These are phyloP conservation scores for Diphyllodes magnificus DNA, from an alignment of 2,113 vertebrate genomes.

Conservation along the genomic window DNA sequence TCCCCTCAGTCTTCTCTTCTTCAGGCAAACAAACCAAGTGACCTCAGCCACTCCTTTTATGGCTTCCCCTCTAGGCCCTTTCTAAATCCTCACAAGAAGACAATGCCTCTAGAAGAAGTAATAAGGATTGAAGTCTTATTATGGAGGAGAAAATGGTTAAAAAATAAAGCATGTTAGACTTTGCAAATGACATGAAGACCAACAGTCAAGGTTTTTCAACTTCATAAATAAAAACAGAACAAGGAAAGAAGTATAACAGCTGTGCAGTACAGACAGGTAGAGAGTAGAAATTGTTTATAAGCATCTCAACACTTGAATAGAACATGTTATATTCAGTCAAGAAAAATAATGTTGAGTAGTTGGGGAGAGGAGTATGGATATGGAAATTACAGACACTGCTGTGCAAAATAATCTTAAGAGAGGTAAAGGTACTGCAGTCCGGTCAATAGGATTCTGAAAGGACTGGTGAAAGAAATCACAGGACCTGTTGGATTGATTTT, in stretches of 20 bases:
- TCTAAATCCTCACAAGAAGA: not conserved
- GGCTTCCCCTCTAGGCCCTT: not conserved
- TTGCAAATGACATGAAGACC: not conserved
- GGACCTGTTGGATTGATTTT: not conserved
- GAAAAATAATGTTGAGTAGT: not conserved
- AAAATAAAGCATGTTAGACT: not conserved
- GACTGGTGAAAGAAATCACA: not conserved
- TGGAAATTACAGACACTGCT: not conserved
- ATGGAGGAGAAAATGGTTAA: not conserved
- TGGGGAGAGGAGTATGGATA: not conserved
- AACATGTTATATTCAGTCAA: not conserved
- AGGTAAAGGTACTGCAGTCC: accelerated
- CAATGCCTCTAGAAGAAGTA: not conserved
- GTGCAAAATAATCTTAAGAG: not conserved
- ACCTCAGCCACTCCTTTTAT: not conserved
- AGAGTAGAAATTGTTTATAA: not conserved
- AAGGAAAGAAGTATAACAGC: not conserved
- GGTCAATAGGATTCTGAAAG: not conserved
- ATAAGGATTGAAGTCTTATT: not conserved
- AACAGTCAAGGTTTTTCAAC: not conserved
- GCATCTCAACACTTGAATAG: not conserved
- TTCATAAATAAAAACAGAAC: not conserved
- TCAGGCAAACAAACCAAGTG: not conserved
- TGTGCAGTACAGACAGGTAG: not conserved
- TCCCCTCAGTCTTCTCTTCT: not conserved